Percentiles rank a stretch among this genome's conserved stretches.
phyloP scores from a whole-genome alignment of 35 echinoderm and acorn worm genomes.

The Holothuria glaberrima region DNA sequence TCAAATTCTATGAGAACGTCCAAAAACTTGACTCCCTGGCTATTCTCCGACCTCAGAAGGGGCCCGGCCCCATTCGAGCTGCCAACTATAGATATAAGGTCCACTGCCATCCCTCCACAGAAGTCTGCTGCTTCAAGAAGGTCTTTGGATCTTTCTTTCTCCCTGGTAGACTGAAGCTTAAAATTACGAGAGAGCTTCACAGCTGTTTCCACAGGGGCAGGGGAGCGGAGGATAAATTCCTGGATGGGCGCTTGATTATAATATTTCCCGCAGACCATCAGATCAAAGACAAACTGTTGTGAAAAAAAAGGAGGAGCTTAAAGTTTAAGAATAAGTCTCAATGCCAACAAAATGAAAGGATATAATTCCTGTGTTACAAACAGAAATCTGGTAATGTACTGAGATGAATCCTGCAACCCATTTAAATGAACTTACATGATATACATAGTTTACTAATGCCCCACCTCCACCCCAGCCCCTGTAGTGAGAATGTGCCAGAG shows the following conservation, averaged over 20 bases:
- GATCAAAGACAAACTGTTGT: slow-evolving; percentile 97
- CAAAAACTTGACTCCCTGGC: slow-evolving; percentile 77
- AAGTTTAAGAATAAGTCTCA: neutral
- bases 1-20: slow-evolving; percentile 96
- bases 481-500: too few relatives aligned
- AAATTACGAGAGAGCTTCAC: slow-evolving; percentile 89
- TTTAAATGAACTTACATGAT: too few relatives aligned
- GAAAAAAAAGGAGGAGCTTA: slow-evolving; percentile 39
- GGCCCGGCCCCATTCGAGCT: slow-evolving; percentile 79
- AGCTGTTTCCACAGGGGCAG: slow-evolving; percentile 90
- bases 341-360: too few relatives aligned
- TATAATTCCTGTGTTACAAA: too few relatives aligned
- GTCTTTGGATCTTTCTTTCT: slow-evolving; percentile 94
- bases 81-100: slow-evolving; percentile 78
- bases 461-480: too few relatives aligned
- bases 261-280: slow-evolving; percentile 95
- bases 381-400: too few relatives aligned
- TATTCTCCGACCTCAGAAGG: slow-evolving; percentile 77
- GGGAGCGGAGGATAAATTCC: slow-evolving; percentile 92
- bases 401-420: too few relatives aligned
- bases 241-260: slow-evolving; percentile 81
- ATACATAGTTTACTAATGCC: too few relatives aligned
- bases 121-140: slow-evolving; percentile 83
- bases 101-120: slow-evolving; percentile 92
- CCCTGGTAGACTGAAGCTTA: slow-evolving; percentile 66